These are phyloP conservation scores for Sinocyclocheilus anshuiensis DNA, from an alignment of 2,113 vertebrate species.

Conservation along the genomic window DNA sequence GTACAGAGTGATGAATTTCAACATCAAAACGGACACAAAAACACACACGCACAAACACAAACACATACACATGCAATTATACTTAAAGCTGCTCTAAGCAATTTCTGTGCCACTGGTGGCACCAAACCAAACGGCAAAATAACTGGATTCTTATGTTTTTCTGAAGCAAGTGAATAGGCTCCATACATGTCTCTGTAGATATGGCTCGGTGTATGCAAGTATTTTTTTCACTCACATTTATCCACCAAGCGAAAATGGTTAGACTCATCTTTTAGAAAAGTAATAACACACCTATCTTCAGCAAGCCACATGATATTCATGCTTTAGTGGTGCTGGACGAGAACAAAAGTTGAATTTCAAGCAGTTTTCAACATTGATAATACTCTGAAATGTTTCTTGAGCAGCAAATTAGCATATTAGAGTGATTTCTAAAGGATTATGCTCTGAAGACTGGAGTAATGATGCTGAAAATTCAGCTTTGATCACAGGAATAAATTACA, in stretches of 20 bases:
- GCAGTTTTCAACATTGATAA: no score
- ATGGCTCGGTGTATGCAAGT: not conserved
- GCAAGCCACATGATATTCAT: not conserved
- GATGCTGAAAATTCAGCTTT: no score
- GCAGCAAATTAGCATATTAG: no score
- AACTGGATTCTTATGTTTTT: not conserved
- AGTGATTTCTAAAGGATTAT: no score
- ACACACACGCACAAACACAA: not conserved
- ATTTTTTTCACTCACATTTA: not conserved
- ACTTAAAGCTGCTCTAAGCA: not conserved
- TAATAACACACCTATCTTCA: not conserved
- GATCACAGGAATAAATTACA: no score
- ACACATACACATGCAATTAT: not conserved
- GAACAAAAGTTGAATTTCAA: no score
- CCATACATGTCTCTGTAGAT: not conserved
- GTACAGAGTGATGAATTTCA: slow-evolving; percentile 28
- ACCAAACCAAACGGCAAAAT: not conserved
- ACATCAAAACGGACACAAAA: not conserved
- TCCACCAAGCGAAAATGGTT: not conserved
- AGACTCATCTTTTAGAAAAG: not conserved
- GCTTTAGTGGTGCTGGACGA: not conserved
- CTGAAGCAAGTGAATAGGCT: not conserved
- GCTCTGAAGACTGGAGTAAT: no score
- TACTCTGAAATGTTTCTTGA: no score
- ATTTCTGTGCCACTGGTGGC: not conserved